These are phyloP conservation scores for Congeria kusceri DNA, from an alignment of 2,888 invertebrate species.

Conservation along the genomic window DNA sequence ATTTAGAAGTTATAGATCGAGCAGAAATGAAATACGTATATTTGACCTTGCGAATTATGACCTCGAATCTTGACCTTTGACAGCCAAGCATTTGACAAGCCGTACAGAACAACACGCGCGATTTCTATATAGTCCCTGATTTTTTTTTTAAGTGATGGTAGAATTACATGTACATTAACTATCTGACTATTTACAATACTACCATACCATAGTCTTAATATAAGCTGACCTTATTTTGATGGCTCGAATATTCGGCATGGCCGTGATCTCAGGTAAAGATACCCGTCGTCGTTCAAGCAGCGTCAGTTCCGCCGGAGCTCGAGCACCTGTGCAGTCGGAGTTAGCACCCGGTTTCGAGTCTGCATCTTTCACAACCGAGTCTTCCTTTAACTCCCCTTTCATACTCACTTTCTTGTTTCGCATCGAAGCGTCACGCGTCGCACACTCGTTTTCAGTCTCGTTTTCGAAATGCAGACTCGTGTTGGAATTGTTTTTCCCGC, in stretches of 20 bases:
- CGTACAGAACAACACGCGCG: no score
- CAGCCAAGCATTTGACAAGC: no score
- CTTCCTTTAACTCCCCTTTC: neutral
- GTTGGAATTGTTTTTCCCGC: neutral
- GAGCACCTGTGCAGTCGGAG: neutral
- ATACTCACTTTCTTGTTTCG: neutral
- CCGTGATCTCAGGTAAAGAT: conserved; percentile 56
- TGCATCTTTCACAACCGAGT: neutral
- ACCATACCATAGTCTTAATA: no score
- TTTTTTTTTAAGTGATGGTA: no score
- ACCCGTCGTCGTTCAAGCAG: conserved; percentile 51
- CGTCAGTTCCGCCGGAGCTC: conserved; percentile 5
- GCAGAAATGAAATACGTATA: no score
- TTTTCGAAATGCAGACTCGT: conserved; percentile 9
- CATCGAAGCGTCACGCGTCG: neutral
- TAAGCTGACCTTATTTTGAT: conserved; percentile 46
- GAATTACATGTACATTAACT: no score
- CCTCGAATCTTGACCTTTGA: no score
- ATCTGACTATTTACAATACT: no score
- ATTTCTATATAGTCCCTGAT: no score
- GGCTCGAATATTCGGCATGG: conserved; percentile 43
- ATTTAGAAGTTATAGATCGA: no score
- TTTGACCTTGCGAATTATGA: no score
- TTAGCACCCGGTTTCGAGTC: conserved; percentile 4
- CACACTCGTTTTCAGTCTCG: conserved; percentile 6